Conservation (phyloP, 1,140 invertebrate genomes). For the Brachionus paranguensis region DNA sequence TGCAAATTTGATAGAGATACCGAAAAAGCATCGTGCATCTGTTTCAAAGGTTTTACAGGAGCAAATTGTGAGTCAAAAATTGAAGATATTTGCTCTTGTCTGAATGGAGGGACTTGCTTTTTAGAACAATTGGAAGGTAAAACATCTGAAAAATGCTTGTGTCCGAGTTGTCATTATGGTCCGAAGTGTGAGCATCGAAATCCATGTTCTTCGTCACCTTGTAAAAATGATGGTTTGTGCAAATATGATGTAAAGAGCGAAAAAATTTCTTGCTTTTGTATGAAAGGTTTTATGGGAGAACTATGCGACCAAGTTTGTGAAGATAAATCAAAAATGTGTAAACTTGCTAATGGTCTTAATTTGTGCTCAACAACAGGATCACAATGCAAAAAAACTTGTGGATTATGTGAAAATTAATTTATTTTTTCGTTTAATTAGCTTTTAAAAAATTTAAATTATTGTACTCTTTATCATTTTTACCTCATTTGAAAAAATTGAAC, state of each 20-base stretch:
- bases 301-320: background rate
- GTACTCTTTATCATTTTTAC: too few relatives aligned
- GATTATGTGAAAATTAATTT: background rate
- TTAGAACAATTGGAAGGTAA: background rate
- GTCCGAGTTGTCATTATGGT: background rate
- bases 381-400: background rate
- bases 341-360: background rate
- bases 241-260: background rate
- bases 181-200: background rate
- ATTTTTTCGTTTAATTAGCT: background rate
- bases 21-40: background rate
- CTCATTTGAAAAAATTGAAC: too few relatives aligned
- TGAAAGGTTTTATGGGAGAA: background rate
- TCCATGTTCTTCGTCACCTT: background rate
- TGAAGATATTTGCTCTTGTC: background rate
- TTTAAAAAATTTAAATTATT: too few relatives aligned
- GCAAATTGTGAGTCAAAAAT: background rate
- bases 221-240: constrained; percentile 13
- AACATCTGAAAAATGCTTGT: background rate
- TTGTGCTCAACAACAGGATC: background rate
- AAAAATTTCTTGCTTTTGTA: background rate
- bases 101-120: background rate
- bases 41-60: background rate
- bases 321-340: background rate
- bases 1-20: background rate